Evolutionary conservation across 23 tunicate species (phyloP).

Genomic region (Ciona savignyi): DNA sequence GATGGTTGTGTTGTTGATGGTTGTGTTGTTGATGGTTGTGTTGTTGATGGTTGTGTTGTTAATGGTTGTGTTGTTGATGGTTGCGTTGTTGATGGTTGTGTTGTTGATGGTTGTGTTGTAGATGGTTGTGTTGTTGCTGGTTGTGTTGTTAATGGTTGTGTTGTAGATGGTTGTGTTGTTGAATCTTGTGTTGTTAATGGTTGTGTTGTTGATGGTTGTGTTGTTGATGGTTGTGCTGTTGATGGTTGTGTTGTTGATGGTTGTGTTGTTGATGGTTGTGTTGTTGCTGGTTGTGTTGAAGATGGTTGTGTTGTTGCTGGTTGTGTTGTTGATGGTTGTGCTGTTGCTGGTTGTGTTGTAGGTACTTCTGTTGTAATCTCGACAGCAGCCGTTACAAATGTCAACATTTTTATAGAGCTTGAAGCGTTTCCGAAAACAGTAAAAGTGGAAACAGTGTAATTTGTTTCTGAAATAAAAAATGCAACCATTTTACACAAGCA

Average conservation of each 20-base stretch:
- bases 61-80: background rate
- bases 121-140: background rate
- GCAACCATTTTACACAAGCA: too few species aligned
- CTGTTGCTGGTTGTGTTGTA: slow-evolving; percentile 5
- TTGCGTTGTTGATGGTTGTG: background rate
- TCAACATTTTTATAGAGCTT: background rate
- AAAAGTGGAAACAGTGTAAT: too few species aligned
- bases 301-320: background rate
- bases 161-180: background rate
- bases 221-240: background rate
- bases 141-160: background rate
- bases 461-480: too few species aligned
- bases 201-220: background rate
- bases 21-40: background rate
- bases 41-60: slow-evolving; percentile 1
- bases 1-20: background rate
- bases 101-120: background rate
- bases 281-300: background rate
- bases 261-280: background rate
- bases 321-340: background rate
- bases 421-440: too few species aligned
- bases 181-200: background rate
- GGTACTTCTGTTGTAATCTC: background rate
- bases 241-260: slow-evolving; percentile 4
- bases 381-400: background rate